phyloP scores from a whole-genome alignment of 1,140 invertebrate genomes.

The Drosophila ironensis region DNA sequence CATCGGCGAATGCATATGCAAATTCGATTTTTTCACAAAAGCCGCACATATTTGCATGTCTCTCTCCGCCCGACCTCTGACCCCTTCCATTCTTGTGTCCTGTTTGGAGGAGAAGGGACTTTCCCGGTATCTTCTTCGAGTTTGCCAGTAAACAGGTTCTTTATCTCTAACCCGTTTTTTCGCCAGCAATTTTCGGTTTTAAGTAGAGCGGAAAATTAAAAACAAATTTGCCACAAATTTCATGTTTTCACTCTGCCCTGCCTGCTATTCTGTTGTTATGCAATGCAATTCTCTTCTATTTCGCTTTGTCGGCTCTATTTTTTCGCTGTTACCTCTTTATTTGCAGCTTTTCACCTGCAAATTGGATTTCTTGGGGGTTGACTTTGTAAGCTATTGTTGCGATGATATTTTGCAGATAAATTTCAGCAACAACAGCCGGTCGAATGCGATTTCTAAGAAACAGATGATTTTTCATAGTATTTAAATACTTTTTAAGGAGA shows the following conservation, averaged over 20 bases:
- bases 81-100: background rate
- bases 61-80: background rate
- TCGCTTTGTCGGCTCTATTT: background rate
- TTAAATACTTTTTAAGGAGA: too few relatives aligned
- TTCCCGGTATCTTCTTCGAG: background rate
- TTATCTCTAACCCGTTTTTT: conserved; percentile 64
- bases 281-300: background rate
- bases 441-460: too few relatives aligned
- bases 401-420: conserved; percentile 7
- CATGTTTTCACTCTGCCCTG: conserved; percentile 51
- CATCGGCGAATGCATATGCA: conserved; percentile 64
- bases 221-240: conserved; percentile 70
- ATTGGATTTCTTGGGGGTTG: conserved; percentile 31
- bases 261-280: background rate
- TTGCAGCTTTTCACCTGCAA: conserved; percentile 44
- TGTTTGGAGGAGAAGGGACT: background rate
- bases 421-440: too few relatives aligned
- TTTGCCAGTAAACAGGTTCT: conserved; percentile 60
- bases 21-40: conserved; percentile 66
- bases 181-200: conserved; percentile 63
- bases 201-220: conserved; percentile 79
- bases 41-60: conserved; percentile 61
- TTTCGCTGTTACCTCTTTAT: background rate
- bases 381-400: conserved; percentile 23
- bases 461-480: too few relatives aligned